Evolutionary conservation across 2,797 vertebrate species (phyloP), one percentile per base, ranked within the genome.

Genomic region (Hypotaenidia okinawae): DNA sequence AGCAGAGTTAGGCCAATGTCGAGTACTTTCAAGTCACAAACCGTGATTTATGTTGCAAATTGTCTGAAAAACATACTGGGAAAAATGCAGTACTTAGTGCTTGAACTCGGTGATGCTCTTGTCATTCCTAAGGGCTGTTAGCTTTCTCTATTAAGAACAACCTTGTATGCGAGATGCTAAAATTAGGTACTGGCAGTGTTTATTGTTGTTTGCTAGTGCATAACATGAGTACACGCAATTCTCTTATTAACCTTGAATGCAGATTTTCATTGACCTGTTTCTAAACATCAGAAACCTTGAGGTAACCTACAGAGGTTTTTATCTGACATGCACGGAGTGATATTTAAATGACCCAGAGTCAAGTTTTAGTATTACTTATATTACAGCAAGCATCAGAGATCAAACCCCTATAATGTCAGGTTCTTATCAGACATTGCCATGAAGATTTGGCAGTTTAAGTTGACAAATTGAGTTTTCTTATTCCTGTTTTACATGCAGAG

Each of bases 221-320:
- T 82, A 89, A 90, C 87, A 59, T 78, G 86, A 92, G 70, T 68
- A 61, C 74, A 72, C 61, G 68, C 72, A 43, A 70, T 83, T 87
- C 37, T 80, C 22, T 16, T 94, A 72, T 87, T 95, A 96, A 95
- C 95, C 95, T 95, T 95, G 91, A 94, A 83, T 49, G 51, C 70
- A 80, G 88, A 80, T 89, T 94, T 87, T 63, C 86, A 87, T 13
- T 93, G 90, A 80, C 84, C 59, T 2, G 8, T 54, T 89, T 96
- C 69, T 82, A 86, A 94, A 58, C 72, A 63, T 93, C 80, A 83
- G 78, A 91, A 90, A 85, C 94, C 75, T 90, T 83, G 72, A 89
- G 55, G 68, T 90, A 89, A 89, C 90, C 85, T 92, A 62, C 32
- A 64, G 55, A 87, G 64, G 55, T 58, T 89, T 94, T 94, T 70